A percentile compares a stretch with the other conserved stretches of the same genome.
These are phyloP conservation scores for Hydrozoanthus gracilis DNA, from an alignment of 92 coral and sea anemone species.

Conservation along the genomic window DNA sequence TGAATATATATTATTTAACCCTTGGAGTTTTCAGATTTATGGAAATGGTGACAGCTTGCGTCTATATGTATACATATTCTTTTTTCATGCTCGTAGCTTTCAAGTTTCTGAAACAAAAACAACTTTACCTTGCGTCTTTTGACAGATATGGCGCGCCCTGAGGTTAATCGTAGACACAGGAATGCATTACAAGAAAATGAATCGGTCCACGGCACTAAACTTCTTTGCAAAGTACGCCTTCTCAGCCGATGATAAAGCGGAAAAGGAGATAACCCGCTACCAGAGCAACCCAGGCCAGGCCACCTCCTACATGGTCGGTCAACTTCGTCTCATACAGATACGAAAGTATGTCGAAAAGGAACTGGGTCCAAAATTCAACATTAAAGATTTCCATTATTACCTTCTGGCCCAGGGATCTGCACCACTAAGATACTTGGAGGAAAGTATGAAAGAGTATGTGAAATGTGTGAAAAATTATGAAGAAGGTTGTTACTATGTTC, in stretches of 20 bases:
- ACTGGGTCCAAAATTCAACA: constrained; percentile 64
- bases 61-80: no score
- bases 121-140: background rate
- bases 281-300: constrained; percentile 94
- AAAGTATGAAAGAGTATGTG: constrained; percentile 76
- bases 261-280: constrained; percentile 90
- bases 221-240: constrained; percentile 79
- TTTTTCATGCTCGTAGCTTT: no score
- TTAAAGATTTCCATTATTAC: constrained; percentile 89
- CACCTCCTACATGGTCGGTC: constrained; percentile 92
- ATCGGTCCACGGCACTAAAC: constrained; percentile 62
- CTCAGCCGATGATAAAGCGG: constrained; percentile 76
- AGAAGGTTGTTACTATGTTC: constrained; percentile 72
- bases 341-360: constrained; percentile 66
- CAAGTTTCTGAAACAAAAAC: no score
- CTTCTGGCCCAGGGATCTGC: constrained; percentile 81
- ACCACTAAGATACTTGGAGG: constrained; percentile 79
- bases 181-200: constrained; percentile 68
- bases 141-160: constrained; percentile 90
- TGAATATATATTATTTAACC: no score
- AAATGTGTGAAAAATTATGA: constrained; percentile 62
- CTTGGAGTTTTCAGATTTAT: no score
- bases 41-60: no score
- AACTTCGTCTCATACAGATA: constrained; percentile 72
- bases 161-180: constrained; percentile 92